A percentile compares a stretch with the other conserved stretches of the same genome.
Evolutionary conservation across 2,797 vertebrate genomes (phyloP).

Genomic region (Peromyscus nudipes): DNA sequence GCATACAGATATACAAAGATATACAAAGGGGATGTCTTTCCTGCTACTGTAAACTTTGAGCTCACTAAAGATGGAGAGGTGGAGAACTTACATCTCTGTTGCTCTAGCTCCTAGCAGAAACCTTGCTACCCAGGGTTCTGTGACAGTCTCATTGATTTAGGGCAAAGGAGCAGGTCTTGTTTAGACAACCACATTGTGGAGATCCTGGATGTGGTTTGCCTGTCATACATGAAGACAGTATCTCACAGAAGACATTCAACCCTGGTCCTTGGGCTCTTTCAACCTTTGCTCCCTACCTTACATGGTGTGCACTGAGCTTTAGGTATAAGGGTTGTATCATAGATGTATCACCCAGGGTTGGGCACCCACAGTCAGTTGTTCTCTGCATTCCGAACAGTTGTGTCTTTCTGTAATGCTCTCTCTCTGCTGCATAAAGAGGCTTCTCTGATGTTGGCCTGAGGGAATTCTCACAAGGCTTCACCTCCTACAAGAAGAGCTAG

Average conservation of each 20-base stretch:
- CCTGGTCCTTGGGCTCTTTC: not conserved
- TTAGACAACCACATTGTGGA: not conserved
- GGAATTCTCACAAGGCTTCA: not conserved
- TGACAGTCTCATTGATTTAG: not conserved
- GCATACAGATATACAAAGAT: not conserved
- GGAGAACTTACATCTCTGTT: not conserved
- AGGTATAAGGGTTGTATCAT: not conserved
- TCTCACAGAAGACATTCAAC: not conserved
- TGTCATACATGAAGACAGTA: not conserved
- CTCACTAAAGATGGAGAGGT: not conserved
- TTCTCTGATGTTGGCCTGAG: not conserved
- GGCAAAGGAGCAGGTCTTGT: not conserved
- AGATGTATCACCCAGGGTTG: too few relatives aligned
- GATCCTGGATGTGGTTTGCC: not conserved
- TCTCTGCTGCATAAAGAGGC: not conserved
- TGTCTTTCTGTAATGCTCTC: not conserved
- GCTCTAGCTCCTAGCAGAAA: constrained; percentile 15
- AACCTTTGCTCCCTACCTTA: not conserved
- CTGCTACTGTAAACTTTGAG: not conserved
- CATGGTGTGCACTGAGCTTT: not conserved
- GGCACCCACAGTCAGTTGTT: not conserved
- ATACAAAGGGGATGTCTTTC: not conserved
- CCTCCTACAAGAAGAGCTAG: not conserved
- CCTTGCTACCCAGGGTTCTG: not conserved
- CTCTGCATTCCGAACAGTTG: not conserved